These are phyloP conservation scores for Selenia dentaria DNA, from an alignment of 2,888 invertebrate genomes.

Conservation along the genomic window DNA sequence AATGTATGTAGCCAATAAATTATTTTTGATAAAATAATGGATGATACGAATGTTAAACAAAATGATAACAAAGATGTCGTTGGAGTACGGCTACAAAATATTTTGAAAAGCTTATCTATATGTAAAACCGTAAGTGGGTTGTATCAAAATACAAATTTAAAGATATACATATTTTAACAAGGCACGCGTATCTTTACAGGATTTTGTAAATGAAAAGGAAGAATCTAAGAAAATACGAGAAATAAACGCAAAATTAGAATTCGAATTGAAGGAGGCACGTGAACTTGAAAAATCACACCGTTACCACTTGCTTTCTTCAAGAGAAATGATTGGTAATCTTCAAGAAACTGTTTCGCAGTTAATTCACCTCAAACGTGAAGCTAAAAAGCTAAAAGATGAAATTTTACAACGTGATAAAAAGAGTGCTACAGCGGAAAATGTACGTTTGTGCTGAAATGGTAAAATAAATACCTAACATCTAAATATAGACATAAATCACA, in stretches of 20 bases:
- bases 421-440: conserved; percentile 59
- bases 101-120: conserved; percentile 58
- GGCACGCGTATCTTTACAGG: conserved; percentile 42
- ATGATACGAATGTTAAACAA: conserved; percentile 38
- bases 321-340: conserved; percentile 74
- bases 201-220: conserved; percentile 59
- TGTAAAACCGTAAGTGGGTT: conserved; percentile 70
- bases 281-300: conserved; percentile 75
- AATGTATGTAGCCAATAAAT: no score
- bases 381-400: conserved; percentile 67
- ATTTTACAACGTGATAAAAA: conserved; percentile 51
- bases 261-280: conserved; percentile 63
- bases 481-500: no score
- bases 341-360: conserved; percentile 76
- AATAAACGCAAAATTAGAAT: conserved; percentile 59
- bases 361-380: conserved; percentile 69
- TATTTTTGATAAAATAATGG: conserved; percentile 13
- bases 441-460: no score
- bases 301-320: conserved; percentile 66
- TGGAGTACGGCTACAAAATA: conserved; percentile 51
- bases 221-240: conserved; percentile 63
- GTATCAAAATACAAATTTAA: no score
- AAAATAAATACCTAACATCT: no score
- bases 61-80: conserved; percentile 33
- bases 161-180: no score